phyloP scores from a whole-genome alignment of 2,113 vertebrate genomes.

The Boulengeromyrus knoepffleri region DNA sequence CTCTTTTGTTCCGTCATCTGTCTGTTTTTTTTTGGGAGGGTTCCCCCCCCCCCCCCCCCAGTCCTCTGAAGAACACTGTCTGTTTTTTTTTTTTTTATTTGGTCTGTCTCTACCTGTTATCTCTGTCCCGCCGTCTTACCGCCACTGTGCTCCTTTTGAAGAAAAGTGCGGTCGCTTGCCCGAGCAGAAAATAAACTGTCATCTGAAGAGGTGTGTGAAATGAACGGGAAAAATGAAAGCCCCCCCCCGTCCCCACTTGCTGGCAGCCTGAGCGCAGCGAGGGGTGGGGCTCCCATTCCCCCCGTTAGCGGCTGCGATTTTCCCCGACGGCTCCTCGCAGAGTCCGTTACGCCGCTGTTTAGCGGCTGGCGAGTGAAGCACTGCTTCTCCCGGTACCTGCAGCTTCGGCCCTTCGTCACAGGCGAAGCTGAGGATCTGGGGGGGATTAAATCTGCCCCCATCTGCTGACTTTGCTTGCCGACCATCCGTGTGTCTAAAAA shows the following conservation, averaged over 20 bases:
- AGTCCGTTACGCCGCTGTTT: neutral
- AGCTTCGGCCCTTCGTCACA: neutral
- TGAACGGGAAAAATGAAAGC: slow-evolving; percentile 2
- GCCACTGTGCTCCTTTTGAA: slow-evolving; percentile 34
- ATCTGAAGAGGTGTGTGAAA: slow-evolving; percentile 11
- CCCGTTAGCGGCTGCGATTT: neutral
- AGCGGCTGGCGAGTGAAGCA: neutral
- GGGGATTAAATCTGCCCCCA: neutral
- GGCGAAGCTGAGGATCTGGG: neutral
- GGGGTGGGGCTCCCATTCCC: neutral
- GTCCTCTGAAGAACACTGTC: too few relatives aligned
- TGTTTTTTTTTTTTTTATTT: too few relatives aligned
- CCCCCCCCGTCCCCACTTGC: neutral
- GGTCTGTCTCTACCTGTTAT: slow-evolving; percentile 18
- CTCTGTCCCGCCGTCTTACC: slow-evolving; percentile 29
- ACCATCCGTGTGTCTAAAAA: neutral
- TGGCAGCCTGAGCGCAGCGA: neutral
- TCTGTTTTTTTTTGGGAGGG: too few relatives aligned
- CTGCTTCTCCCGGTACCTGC: neutral
- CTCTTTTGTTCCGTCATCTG: too few relatives aligned
- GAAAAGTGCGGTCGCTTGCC: slow-evolving; percentile 19
- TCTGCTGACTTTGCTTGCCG: neutral
- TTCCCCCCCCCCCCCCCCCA: too few relatives aligned
- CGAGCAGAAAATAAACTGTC: slow-evolving; percentile 25
- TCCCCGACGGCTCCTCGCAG: neutral